A percentile compares a stretch with the other conserved stretches of the same genome.
Evolutionary conservation across 2,888 invertebrate species (phyloP).

Genomic region (Eristalis tenax): DNA sequence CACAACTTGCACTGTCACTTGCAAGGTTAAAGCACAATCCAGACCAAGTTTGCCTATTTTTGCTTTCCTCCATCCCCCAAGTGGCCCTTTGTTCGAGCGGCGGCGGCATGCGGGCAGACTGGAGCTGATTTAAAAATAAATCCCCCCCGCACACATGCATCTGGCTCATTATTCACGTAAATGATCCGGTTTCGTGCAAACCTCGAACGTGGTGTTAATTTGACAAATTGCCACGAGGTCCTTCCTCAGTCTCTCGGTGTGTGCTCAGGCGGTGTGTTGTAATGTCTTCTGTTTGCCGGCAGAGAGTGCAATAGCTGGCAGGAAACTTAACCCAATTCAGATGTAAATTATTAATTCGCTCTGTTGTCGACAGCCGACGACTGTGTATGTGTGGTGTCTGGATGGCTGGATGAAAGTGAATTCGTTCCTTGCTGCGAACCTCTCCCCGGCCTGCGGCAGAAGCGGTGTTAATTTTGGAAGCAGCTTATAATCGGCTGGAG

Average conservation of each 20-base stretch:
- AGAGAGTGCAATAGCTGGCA: slow-evolving; percentile 1
- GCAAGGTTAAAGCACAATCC: slow-evolving; percentile 28
- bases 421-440: not conserved
- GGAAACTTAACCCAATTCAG: slow-evolving; percentile 55
- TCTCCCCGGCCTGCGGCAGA: not conserved
- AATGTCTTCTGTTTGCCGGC: not conserved
- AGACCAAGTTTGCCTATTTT: not conserved
- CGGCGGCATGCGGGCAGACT: not conserved
- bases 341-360: slow-evolving; percentile 40
- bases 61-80: not conserved
- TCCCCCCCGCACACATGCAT: slow-evolving; percentile 6
- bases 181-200: slow-evolving; percentile 51
- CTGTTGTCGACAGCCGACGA: slow-evolving; percentile 1
- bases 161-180: slow-evolving; percentile 55
- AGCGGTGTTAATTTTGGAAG: slow-evolving; percentile 10
- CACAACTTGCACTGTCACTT: slow-evolving; percentile 24
- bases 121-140: not conserved
- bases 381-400: not conserved
- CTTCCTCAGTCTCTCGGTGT: not conserved
- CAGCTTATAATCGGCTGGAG: not conserved
- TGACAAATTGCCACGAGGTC: slow-evolving; percentile 52
- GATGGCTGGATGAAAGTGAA: not conserved
- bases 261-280: not conserved
- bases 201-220: slow-evolving; percentile 58
- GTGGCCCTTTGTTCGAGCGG: not conserved